Evolutionary conservation across 2,113 vertebrate species (phyloP), one percentile per base, ranked within the genome.

Genomic region (Isichthys henryi): DNA sequence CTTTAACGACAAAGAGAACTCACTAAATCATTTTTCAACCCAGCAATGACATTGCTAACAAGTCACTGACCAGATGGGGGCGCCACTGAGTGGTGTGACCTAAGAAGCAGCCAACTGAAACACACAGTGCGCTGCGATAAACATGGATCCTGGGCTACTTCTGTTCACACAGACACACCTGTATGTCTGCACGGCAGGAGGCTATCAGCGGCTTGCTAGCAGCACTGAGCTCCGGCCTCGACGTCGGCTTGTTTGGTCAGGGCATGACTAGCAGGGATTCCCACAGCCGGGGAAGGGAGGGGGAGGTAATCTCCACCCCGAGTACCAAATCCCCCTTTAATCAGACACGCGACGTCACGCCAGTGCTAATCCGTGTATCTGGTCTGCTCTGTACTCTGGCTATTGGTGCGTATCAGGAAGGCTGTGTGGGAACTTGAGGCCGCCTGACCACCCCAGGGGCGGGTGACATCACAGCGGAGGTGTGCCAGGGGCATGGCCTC

Each of bases 271-370:
- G 45, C 84, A 50, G 7, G 11, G 35, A 48, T 17, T 27, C 62
- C 88, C 27, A 88, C 53, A 80, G 56, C 86, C 82, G 45, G 17
- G 87, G 49, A 50, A 23, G 88, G 53, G 89, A 90, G 50, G 39
- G 83, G 43, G 56, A 31, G 89, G 48, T 90, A 90, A 91, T 88
- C 88, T 62, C 39, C 62, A 49, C 84, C 53, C 46, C 48, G 23
- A 90, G 83, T 70, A 89, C n/a, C n/a, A 88, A 91, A 91, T 91
- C 89, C 83, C 84, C 48, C 87, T 90, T 85, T 89, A 89, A 90
- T 90, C 90, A 88, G 88, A 89, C 66, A 31, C 77, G 46, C 62
- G 52, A 91, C 56, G 52, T 66, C 56, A 66, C 21, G 23, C 19
- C 31, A 5, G 35, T 19, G 49, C n/a, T 91, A 91, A 91, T 91